Percentiles rank a stretch among this genome's conserved stretches.
Conservation (phyloP, 2,888 invertebrate genomes). For the Dolomedes plantarius region DNA sequence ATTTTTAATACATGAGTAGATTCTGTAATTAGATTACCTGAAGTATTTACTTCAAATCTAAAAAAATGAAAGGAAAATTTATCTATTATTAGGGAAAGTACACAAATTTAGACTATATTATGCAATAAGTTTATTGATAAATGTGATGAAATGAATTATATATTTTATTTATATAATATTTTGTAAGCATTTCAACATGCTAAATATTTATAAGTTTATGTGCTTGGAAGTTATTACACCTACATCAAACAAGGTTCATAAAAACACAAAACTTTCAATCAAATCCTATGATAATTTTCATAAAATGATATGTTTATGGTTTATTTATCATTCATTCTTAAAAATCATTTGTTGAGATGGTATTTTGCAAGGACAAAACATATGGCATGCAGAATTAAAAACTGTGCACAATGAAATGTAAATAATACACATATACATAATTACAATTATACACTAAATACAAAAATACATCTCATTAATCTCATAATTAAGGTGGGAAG, state of each 20-base stretch:
- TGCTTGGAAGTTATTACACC: not conserved
- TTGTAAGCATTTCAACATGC: not conserved
- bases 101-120: no score
- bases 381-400: conserved; percentile 17
- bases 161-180: no score
- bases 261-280: not conserved
- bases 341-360: not conserved
- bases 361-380: not conserved
- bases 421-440: conserved; percentile 39
- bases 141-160: no score
- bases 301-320: conserved; percentile 4
- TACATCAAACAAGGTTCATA: not conserved
- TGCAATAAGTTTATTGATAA: no score
- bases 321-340: not conserved
- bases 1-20: no score
- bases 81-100: no score
- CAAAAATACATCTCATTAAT: conserved; percentile 39
- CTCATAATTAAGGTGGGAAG: conserved; percentile 12
- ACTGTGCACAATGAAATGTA: conserved; percentile 23
- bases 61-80: no score
- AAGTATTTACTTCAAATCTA: no score
- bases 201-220: not conserved
- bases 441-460: conserved; percentile 36
- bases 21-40: no score
- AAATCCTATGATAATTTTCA: not conserved